Evolutionary conservation across 2,797 vertebrate genomes (phyloP), one percentile per base, ranked within the genome.

Genomic region (Varecia variegata): DNA sequence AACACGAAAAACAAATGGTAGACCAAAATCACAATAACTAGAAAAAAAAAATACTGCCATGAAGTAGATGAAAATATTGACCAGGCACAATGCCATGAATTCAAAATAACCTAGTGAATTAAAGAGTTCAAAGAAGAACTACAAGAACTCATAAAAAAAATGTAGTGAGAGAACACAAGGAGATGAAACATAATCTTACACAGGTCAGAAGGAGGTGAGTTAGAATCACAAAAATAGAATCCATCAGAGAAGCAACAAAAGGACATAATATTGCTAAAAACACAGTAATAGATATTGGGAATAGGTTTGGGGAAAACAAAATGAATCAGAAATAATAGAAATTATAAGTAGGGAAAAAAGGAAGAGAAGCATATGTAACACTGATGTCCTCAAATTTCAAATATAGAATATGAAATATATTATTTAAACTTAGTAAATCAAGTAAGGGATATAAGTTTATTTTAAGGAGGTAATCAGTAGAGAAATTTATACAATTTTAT

Each of bases 41-140:
- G 30, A 71, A 88, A 76, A 71, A 88, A 76, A 86, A 90, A 70
- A 92, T 62, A 86, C 87, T 79, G 60, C 84, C 56, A 96, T 70
- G 32, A 79, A 94, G 35, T 43, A 93, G 60, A 96, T 91, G 81
- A 93, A 97, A 96, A 94, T 85, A 73, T 82, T 65, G 18, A 52
- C 65, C 45, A 90, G 68, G 52, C 30, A 89, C 65, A 47, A 47
- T 77, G 87, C 25, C 30, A 70, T 87, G 54, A 79, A 95, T 79
- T 86, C 60, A 85, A 93, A 95, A 47, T 89, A 86, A 79, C 14
- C 1, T 47, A 83, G 43, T 71, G 60, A 96, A 93, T 91, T 93
- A 92, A 91, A 47, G 9, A 67, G 25, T 88, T 89, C 90, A 92
- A 92, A 87, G 56, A 81, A 81, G 47, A 74, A 80, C 23, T 80